Base-by-base conservation (phyloP, 92 coral and sea anemone species). In the Parazoanthus atlanticus region DNA sequence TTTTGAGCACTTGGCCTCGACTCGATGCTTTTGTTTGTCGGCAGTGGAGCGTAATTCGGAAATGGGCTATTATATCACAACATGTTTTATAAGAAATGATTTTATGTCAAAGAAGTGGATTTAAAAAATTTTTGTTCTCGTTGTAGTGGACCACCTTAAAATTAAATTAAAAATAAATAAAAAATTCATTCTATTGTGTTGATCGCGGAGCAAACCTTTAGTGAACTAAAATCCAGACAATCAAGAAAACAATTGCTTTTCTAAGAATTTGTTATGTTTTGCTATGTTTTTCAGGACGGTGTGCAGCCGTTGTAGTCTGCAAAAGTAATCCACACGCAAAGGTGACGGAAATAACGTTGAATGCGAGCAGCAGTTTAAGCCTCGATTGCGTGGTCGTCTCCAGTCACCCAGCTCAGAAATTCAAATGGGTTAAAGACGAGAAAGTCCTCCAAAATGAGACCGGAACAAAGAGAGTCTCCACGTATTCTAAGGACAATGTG, bases 381-480 rank as follows among this genome's bases (percentile, higher is more conserved):
- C 87, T 84, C 13, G 40, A 43, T 4, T 84, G 87, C 30, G 67
- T 30, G 65, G 61, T 70, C 28, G 41, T 84, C 28, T 84, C 87
- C 40, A 70, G 61, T 46, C 66, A n/a, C 87, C 87, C 36, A 41
- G 78, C 78, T 29, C 87, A 71, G 19, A 84, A 32, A 7, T 40
- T 84, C 66, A 70, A 52, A 26, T 84, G 87, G 87, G 30, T 70
- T 21, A 84, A 84, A 46, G 76, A 46, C 87, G 17, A 46, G 12
- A 61, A 65, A n/a, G 43, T 69, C 65, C 28, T 84, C 40, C 70
- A 71, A 29, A 84, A 17, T 28, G 78, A 69, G 28, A 41, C 69
- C 30, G 77, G 78, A 29, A 31, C 61, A 34, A 19, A 30, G 28
- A 84, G 41, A 46, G 7, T 41, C 40, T 84, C 87, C 12, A 40